phyloP scores from a whole-genome alignment of 2,888 invertebrate species.

The Ophion costatus region DNA sequence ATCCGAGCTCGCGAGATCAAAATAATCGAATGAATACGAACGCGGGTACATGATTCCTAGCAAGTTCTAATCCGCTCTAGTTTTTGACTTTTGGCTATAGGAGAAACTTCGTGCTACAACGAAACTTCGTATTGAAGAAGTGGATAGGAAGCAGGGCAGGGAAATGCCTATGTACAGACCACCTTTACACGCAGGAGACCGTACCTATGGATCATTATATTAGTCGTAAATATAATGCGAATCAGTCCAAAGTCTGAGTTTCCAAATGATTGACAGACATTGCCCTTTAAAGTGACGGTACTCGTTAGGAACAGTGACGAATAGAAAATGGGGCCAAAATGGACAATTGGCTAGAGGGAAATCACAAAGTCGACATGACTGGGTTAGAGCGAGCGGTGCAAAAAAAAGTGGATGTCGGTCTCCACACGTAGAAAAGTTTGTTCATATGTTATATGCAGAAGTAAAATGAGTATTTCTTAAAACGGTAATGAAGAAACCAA shows the following conservation, averaged over 20 bases:
- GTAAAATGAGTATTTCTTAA: too few species aligned
- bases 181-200: background rate
- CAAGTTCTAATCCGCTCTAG: conserved; percentile 59
- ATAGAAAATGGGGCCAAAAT: too few species aligned
- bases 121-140: conserved; percentile 3
- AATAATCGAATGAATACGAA: conserved; percentile 53
- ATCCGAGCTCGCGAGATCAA: conserved; percentile 29
- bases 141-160: background rate
- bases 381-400: background rate
- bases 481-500: too few species aligned
- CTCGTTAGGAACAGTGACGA: too few species aligned
- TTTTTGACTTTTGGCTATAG: conserved; percentile 41
- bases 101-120: conserved; percentile 37
- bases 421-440: background rate
- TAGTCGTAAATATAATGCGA: too few species aligned
- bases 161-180: conserved; percentile 8
- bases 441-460: background rate
- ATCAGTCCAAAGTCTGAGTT: too few species aligned
- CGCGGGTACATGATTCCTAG: conserved; percentile 6
- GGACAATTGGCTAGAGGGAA: background rate
- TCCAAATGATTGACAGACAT: too few species aligned
- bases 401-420: background rate
- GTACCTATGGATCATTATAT: too few species aligned
- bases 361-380: conserved; percentile 12
- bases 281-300: too few species aligned